Evolutionary conservation across 2,113 vertebrate genomes (phyloP).

Genomic region (Micronycteris hirsuta): DNA sequence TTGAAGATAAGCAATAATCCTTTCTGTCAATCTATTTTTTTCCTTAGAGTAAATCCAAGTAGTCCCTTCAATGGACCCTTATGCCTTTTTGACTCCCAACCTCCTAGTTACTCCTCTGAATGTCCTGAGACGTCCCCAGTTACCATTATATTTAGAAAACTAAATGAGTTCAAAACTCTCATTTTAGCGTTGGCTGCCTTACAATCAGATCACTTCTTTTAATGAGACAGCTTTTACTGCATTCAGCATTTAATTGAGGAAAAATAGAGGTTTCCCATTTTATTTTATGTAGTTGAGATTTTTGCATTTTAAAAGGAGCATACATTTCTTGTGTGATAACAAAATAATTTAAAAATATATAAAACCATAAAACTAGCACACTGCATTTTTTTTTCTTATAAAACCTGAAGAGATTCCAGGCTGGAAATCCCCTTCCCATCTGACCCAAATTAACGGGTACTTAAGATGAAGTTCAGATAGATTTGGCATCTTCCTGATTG

Average conservation of each 20-base stretch:
- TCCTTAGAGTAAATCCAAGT: not conserved
- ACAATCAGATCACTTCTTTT: not conserved
- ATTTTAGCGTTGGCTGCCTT: not conserved
- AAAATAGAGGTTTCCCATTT: not conserved
- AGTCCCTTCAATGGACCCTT: not conserved
- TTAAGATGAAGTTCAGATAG: not conserved
- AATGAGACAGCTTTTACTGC: not conserved
- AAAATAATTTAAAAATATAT: not conserved
- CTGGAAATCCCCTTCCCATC: not conserved
- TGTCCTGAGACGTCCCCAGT: not conserved
- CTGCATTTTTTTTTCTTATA: not conserved
- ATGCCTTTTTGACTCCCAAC: not conserved
- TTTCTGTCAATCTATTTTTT: not conserved
- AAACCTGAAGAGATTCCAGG: not conserved
- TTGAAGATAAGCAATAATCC: not conserved
- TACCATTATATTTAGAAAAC: not conserved
- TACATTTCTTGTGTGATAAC: not conserved
- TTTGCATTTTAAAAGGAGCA: not conserved
- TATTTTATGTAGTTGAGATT: not conserved
- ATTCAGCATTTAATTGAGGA: not conserved
- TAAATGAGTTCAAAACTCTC: not conserved
- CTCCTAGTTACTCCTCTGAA: not conserved
- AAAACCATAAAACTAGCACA: not conserved
- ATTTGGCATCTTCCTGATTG: not conserved
- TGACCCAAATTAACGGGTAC: not conserved